Evolutionary conservation across 2,797 vertebrate genomes (phyloP), one percentile per base, ranked within the genome.

Genomic region (Cirrhinus molitorella): DNA sequence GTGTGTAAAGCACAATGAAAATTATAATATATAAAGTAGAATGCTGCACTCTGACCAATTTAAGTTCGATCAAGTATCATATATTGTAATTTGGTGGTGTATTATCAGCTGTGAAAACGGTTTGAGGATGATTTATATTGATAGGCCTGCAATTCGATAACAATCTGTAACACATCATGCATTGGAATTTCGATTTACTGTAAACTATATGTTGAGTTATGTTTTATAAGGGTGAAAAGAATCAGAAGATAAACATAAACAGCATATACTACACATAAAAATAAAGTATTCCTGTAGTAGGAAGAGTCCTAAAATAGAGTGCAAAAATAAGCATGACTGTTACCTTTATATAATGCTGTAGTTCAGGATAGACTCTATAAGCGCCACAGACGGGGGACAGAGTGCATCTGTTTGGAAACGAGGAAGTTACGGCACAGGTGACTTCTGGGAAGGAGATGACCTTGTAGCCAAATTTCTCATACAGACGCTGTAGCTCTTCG

Each of bases 401-500:
- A 0, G 95, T 90, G 0, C 96, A 98, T 70, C 95, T 96, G 93
- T 94, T 95, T 0, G 97, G 96, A 91, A 99, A 99, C 68, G 90
- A 94, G 11, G 97, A 95, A 86, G 95, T 97, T 86, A 99, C 98
- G 16, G 97, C 97, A 0, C 99, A 97, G 91, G 95, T 96, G 85
- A 98, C 96, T 87, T 96, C 96, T 0, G 98, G 98, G 85, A 99
- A 95, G 78, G 95, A 96, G 91, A 97, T 96, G 87, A 99, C 92
- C 91, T 96, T 97, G 93, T 98, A 99, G 89, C 98, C 98, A 63
- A 95, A 97, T 88, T 96, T 96, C 92, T 97, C 95, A 37, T 97
- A 99, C 76, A 95, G 91, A 71, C 93, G 94, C 92, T 96, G 92
- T 85, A 97, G 92, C 61, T 97, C 96, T 47, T 96, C 93, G 0